Evolutionary conservation across 2,888 invertebrate genomes (phyloP).

Genomic region (Cyclophora albipunctata): DNA sequence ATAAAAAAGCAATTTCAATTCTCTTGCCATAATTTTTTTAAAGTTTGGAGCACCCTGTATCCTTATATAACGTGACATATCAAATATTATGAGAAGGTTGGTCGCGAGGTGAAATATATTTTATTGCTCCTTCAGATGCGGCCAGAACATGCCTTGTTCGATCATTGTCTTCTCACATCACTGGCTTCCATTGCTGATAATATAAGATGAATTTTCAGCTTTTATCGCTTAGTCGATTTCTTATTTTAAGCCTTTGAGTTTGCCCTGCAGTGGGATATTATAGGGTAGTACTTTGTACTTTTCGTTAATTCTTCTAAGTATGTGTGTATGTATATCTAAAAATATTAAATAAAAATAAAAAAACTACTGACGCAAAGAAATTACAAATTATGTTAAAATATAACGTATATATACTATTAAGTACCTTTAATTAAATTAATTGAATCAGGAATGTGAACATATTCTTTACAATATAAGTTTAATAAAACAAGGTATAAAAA

Average conservation of each 20-base stretch:
- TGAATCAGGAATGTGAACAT: too few relatives aligned
- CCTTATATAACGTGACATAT: slow-evolving; percentile 33
- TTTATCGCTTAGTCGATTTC: too few relatives aligned
- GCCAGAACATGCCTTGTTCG: slow-evolving; percentile 32
- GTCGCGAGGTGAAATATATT: slow-evolving; percentile 36
- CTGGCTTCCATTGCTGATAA: background rate
- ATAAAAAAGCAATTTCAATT: too few relatives aligned
- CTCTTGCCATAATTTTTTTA: too few relatives aligned
- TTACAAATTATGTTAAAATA: background rate
- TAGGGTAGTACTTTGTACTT: background rate
- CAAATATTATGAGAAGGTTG: slow-evolving; percentile 42
- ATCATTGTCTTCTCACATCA: slow-evolving; percentile 25
- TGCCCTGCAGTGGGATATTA: too few relatives aligned
- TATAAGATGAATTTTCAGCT: too few relatives aligned
- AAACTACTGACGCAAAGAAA: too few relatives aligned
- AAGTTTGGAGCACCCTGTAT: slow-evolving; percentile 23
- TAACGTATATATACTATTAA: background rate
- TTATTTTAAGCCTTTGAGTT: too few relatives aligned
- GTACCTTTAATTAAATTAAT: background rate
- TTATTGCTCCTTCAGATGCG: slow-evolving; percentile 48
- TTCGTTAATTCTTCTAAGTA: background rate
- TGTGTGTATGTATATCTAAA: background rate
- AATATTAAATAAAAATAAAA: too few relatives aligned
- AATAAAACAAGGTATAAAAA: too few relatives aligned
- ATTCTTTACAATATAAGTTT: too few relatives aligned